Percentiles rank a stretch among this genome's conserved stretches.
phyloP scores from a whole-genome alignment of 1,140 invertebrate genomes.

The Solenopsis invicta region DNA sequence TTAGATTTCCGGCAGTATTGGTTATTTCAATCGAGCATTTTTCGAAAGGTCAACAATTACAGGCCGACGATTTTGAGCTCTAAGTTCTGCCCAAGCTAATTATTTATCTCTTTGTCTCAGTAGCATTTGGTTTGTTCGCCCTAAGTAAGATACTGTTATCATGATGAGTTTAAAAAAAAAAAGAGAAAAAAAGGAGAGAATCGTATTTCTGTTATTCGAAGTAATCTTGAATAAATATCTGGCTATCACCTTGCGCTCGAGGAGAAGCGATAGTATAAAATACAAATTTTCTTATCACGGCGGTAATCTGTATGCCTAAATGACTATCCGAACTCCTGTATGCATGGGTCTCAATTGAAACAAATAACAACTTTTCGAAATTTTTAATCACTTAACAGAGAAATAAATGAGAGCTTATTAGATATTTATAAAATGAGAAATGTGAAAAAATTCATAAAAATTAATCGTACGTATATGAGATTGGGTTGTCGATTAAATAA shows the following conservation, averaged over 20 bases:
- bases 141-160: background rate
- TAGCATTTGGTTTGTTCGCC: background rate
- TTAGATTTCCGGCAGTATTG: background rate
- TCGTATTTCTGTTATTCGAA: slow-evolving; percentile 26
- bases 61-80: background rate
- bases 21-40: background rate
- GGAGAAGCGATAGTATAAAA: slow-evolving; percentile 44
- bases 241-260: background rate
- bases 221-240: slow-evolving; percentile 43
- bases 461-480: background rate
- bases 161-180: background rate
- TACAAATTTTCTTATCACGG: slow-evolving; percentile 67
- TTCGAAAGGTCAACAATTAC: background rate
- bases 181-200: background rate
- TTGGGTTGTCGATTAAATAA: background rate
- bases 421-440: background rate
- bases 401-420: background rate
- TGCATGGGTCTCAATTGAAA: slow-evolving; percentile 4
- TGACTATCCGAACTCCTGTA: slow-evolving; percentile 28
- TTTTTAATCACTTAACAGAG: background rate
- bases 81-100: background rate
- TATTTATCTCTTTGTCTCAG: background rate
- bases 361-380: background rate
- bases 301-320: slow-evolving; percentile 30
- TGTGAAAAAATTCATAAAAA: background rate